These are phyloP conservation scores for Panonychus citri DNA, from an alignment of 1,140 invertebrate genomes.

Conservation along the genomic window DNA sequence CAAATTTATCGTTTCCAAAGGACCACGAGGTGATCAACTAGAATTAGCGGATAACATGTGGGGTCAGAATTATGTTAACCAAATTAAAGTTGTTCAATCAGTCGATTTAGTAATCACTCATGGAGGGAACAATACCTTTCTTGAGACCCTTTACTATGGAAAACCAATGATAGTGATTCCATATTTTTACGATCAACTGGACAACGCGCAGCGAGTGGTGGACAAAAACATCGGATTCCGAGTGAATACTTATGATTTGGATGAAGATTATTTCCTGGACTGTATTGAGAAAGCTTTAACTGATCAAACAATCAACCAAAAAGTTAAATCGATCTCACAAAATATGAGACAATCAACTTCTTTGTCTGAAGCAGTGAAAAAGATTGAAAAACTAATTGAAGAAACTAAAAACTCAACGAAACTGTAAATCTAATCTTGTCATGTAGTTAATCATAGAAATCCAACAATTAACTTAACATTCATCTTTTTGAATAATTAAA, in stretches of 20 bases:
- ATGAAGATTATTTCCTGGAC: slow-evolving; percentile 1
- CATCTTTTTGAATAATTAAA: no score
- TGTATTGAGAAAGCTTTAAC: slow-evolving; percentile 1
- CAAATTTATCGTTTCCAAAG: neutral
- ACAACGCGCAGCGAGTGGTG: neutral
- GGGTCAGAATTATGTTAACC: slow-evolving; percentile 4
- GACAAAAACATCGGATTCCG: slow-evolving; percentile 3
- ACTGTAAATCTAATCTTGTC: no score
- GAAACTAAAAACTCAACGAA: no score
- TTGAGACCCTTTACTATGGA: slow-evolving; percentile 2
- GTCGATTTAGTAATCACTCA: slow-evolving; percentile 1
- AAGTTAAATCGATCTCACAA: neutral
- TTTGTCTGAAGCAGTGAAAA: no score
- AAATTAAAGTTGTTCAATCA: neutral
- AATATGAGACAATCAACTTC: neutral
- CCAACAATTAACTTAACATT: no score
- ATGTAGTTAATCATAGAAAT: no score
- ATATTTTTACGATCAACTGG: slow-evolving; percentile 6
- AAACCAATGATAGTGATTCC: slow-evolving; percentile 10
- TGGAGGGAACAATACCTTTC: neutral
- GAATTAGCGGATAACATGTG: slow-evolving; percentile 1
- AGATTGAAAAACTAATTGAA: no score
- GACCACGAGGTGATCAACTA: neutral
- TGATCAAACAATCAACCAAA: neutral
- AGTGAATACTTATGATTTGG: slow-evolving; percentile 5